Base-by-base conservation (phyloP, 2,113 vertebrate species). In the Bufo bufo region DNA sequence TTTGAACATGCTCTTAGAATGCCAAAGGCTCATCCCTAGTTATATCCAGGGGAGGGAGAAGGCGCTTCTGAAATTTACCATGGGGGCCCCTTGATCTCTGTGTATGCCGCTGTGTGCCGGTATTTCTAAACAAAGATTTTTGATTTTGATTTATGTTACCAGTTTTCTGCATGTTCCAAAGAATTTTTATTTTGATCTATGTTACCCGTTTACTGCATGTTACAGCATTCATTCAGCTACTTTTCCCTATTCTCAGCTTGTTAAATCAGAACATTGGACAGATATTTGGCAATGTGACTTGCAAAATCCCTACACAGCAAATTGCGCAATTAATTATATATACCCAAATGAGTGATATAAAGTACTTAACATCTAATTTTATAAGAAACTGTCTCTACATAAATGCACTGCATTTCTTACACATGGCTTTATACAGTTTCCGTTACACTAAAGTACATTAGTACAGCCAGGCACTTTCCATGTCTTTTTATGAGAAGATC, bases 321-420 rank as follows among this genome's bases (percentile, higher is more conserved):
- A 80, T 56, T 80, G 77, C 23, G 77, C 77, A 58, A 80, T 80
- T 80, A 80, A 80, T 56, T 56, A 59, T 45, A 81, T 61, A 81
- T 59, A 81, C 54, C 23, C 72, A 75, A 75, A 75, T 75, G 72
- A 75, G 72, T 19, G 56, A 59, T 43, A 81, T 59, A 59, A 45
- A 61, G 13, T 81, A 81, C 78, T 59, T 45, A 61, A 45, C 23
- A 17, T 81, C 33, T 81, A 59, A 75, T 59, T 81, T 81, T 81
- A 59, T 81, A 59, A 80, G 52, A 80, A 80, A 43, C 54, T 19
- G 52, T 80, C 52, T 54, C 52, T 56, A 80, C 20, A 80, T 58
- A 58, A 80, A 56, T 58, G n/a, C 23, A 17, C 54, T 17, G 77
- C 54, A 33, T 80, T 80, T 58, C 12, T 80, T 59, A 80, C 54